Conservation (phyloP, 2,113 vertebrate genomes). For the Cyrtonyx montezumae region DNA sequence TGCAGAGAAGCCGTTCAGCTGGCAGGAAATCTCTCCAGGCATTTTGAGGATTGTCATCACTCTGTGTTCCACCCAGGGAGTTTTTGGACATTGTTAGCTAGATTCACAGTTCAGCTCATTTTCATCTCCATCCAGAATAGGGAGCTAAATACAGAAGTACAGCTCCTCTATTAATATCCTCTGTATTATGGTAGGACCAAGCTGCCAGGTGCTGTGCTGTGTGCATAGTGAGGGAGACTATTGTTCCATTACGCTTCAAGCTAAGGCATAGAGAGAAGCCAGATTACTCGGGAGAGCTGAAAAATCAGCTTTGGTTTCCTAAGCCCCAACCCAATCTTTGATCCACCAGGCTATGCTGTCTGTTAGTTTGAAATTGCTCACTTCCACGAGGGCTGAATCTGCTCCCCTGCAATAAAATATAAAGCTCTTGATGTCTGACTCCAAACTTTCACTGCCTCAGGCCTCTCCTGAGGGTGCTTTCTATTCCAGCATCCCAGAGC, state of each 20-base stretch:
- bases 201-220: constrained; percentile 51
- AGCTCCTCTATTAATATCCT: constrained; percentile 23
- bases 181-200: background rate
- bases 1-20: background rate
- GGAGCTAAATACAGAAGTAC: constrained; percentile 20
- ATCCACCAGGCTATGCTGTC: background rate
- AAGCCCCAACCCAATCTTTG: constrained; percentile 21
- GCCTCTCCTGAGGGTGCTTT: constrained; percentile 42
- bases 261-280: constrained; percentile 43
- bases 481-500: constrained; percentile 11
- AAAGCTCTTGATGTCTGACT: constrained; percentile 39
- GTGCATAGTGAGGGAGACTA: background rate
- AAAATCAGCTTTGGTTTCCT: constrained; percentile 50
- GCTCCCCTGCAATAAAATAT: background rate
- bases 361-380: constrained; percentile 36
- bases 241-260: constrained; percentile 33
- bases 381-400: constrained; percentile 7
- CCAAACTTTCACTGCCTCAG: constrained; percentile 30
- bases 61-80: constrained; percentile 6
- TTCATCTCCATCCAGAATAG: constrained; percentile 20
- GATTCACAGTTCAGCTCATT: constrained; percentile 44
- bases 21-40: constrained; percentile 35
- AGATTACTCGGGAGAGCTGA: constrained; percentile 52
- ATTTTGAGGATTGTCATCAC: constrained; percentile 25
- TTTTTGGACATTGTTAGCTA: constrained; percentile 37